Evolutionary conservation across 2,113 vertebrate species (phyloP), one percentile per base, ranked within the genome.

Genomic region (Rafetus swinhoei): DNA sequence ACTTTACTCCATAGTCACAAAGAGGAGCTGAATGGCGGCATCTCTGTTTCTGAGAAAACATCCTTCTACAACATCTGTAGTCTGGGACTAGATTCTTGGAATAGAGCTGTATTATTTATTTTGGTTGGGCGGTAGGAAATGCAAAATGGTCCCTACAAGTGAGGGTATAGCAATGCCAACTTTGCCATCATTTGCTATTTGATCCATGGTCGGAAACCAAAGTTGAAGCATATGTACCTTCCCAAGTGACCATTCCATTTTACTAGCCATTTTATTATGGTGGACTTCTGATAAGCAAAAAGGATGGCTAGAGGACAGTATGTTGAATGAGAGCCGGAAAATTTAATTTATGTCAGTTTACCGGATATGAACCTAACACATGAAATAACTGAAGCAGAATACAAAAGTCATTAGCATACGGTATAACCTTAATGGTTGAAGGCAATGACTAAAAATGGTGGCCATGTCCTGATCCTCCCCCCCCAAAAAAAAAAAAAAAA

Each of bases 381-480:
- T 81, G 62, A 96, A 95, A 96, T 86, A 82, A 50, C 6, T 35
- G 22, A 86, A 82, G 83, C 88, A 95, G 93, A 94, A 83, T 95
- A 95, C 92, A 96, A 93, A 96, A 92, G 69, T 8, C 90, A 72
- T 95, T 94, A 92, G 79, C 79, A 88, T 86, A 95, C 84, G 76
- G 0, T 0, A 72, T 80, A 91, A 90, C 77, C 88, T 79, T 94
- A 95, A 96, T 95, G 81, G 93, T 82, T 93, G 86, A 95, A 85
- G 60, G 81, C 89, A 55, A 90, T 85, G 60, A 95, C 81, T 96
- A 45, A 95, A 95, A 97, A 92, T 82, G 89, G 53, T 87, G 93
- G 95, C 85, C 83, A 27, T 80, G 69, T 93, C 96, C 95, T 96
- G 96, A 97, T 95, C 93, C 94, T 97, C 88, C 45, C 45, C 39